phyloP scores from a whole-genome alignment of 2,797 vertebrate genomes.

The Spondyliosoma cantharus region DNA sequence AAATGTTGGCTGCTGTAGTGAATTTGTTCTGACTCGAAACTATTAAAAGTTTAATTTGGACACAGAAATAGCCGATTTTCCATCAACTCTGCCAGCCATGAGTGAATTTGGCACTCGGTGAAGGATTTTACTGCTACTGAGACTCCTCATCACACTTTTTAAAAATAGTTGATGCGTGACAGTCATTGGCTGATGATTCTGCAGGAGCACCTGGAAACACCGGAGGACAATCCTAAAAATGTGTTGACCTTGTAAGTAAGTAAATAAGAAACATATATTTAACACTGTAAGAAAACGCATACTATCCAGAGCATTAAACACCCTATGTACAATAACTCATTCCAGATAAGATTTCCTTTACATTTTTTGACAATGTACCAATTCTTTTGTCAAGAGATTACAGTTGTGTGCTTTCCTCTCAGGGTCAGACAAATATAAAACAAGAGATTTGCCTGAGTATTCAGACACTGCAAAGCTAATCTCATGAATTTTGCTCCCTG shows the following conservation, averaged over 20 bases:
- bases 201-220: slow-evolving; percentile 18
- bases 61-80: neutral
- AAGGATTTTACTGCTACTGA: neutral
- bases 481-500: slow-evolving; percentile 33
- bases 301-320: neutral
- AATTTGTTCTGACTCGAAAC: neutral
- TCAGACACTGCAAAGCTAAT: slow-evolving; percentile 31
- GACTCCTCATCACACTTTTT: slow-evolving; percentile 35
- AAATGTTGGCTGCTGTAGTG: neutral
- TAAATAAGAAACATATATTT: neutral
- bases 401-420: neutral
- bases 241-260: slow-evolving; percentile 21
- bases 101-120: neutral
- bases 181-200: slow-evolving; percentile 30
- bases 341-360: neutral
- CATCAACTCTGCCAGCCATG: slow-evolving; percentile 4
- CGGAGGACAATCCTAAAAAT: slow-evolving; percentile 6
- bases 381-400: neutral
- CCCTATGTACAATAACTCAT: neutral
- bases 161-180: slow-evolving; percentile 38
- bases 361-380: too few species aligned
- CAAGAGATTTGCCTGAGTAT: slow-evolving; percentile 1
- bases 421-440: slow-evolving; percentile 11
- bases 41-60: neutral
- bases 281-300: neutral